Percentiles rank a stretch among this genome's conserved stretches.
These are phyloP conservation scores for Seriola dumerili DNA, from an alignment of 2,113 vertebrate species.

Conservation along the genomic window DNA sequence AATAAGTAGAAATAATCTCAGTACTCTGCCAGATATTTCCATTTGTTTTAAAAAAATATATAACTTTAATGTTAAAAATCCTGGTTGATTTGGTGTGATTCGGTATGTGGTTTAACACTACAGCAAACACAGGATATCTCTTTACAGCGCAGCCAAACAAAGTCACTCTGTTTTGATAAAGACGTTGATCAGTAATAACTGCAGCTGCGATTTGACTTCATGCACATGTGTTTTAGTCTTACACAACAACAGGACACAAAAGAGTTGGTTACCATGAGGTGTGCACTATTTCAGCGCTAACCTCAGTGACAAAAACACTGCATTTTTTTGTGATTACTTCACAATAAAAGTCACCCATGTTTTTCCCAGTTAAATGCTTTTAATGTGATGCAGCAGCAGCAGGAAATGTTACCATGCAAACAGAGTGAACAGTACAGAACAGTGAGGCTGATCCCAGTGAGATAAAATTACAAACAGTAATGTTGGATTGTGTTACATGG, in stretches of 20 bases:
- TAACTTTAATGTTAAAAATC: too few species aligned
- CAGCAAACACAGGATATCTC: neutral
- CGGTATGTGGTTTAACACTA: neutral
- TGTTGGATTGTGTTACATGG: neutral
- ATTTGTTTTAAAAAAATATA: neutral
- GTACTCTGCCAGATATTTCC: neutral
- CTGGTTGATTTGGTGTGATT: neutral
- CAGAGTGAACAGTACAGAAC: neutral
- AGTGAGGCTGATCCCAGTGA: neutral
- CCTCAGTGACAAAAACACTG: neutral
- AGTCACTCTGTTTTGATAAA: neutral
- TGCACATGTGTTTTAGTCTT: neutral
- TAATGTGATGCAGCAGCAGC: neutral
- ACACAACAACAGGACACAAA: neutral
- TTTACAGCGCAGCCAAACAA: neutral
- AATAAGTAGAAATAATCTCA: neutral
- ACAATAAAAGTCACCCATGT: neutral
- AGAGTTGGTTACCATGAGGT: neutral
- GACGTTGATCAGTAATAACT: neutral
- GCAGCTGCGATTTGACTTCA: neutral
- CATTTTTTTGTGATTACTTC: neutral
- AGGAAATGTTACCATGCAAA: neutral
- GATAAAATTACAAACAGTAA: slow-evolving; percentile 3
- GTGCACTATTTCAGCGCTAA: too few species aligned
- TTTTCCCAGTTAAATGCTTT: neutral